Evolutionary conservation across 2,113 vertebrate species (phyloP).

Genomic region (Lepisosteus osseus): DNA sequence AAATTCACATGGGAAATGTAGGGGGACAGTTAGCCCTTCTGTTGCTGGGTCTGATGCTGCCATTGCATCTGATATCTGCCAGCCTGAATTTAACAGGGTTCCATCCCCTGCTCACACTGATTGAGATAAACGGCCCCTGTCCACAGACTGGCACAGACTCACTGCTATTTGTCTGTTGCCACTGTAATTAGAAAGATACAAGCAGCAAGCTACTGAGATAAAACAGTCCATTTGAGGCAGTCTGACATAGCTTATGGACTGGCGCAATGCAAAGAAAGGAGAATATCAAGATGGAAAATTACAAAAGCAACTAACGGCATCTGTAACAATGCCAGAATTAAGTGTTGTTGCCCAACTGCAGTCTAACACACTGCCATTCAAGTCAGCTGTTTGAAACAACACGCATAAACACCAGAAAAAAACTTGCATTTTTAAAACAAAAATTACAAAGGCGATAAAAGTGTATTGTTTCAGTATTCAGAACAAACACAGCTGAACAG

Average conservation of each 20-base stretch:
- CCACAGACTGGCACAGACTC: slow-evolving; percentile 2
- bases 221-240: slow-evolving; percentile 15
- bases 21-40: not conserved
- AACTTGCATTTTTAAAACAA: too few relatives aligned
- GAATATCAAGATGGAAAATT: slow-evolving; percentile 45
- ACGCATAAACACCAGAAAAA: not conserved
- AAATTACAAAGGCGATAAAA: too few relatives aligned
- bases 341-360: slow-evolving; percentile 54
- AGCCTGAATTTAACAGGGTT: not conserved
- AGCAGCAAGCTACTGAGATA: slow-evolving; percentile 15
- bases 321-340: slow-evolving; percentile 44
- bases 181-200: slow-evolving; percentile 49
- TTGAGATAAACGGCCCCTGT: not conserved
- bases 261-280: slow-evolving; percentile 36
- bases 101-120: slow-evolving; percentile 4
- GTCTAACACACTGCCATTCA: slow-evolving; percentile 38
- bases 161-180: slow-evolving; percentile 24
- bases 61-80: not conserved
- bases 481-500: too few relatives aligned
- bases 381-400: not conserved
- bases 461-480: too few relatives aligned
- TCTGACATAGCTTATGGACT: slow-evolving; percentile 26
- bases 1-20: slow-evolving; percentile 17
- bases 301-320: slow-evolving; percentile 39
- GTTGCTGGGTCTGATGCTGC: not conserved